These are phyloP conservation scores for Anticlea derivata DNA, from an alignment of 2,888 invertebrate genomes.

Conservation along the genomic window DNA sequence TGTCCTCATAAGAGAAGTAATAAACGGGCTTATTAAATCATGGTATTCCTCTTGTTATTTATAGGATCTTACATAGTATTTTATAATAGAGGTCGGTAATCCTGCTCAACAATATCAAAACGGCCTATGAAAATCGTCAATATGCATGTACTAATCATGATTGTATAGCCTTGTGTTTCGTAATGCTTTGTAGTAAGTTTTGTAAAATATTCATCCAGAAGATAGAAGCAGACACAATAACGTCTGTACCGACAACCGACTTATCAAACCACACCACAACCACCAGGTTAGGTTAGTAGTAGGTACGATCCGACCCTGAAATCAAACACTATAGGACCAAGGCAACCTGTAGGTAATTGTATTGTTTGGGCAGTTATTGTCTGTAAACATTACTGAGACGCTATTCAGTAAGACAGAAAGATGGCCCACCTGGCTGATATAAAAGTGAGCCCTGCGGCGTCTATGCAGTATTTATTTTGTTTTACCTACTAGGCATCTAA, in stretches of 20 bases:
- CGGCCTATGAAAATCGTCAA: not conserved
- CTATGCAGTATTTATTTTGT: not conserved
- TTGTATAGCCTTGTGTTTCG: too few species aligned
- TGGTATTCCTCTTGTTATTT: conserved; percentile 32
- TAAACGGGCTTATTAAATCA: conserved; percentile 43
- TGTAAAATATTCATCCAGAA: too few species aligned
- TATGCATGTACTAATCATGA: too few species aligned
- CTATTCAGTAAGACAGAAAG: not conserved
- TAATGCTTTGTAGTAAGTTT: too few species aligned
- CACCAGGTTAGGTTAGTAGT: too few species aligned
- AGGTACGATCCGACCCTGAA: too few species aligned
- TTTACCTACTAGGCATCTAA: not conserved
- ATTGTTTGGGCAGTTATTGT: not conserved
- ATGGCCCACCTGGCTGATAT: not conserved
- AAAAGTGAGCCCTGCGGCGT: not conserved
- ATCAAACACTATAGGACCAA: too few species aligned
- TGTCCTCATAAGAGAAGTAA: conserved; percentile 39
- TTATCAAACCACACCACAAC: too few species aligned
- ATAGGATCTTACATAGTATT: conserved; percentile 36
- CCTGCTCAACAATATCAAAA: conserved; percentile 7
- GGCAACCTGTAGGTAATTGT: too few species aligned
- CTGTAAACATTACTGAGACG: not conserved
- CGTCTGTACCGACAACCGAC: not conserved
- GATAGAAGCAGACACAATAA: not conserved
- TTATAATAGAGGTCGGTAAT: conserved; percentile 20